Evolutionary conservation across 2,797 vertebrate genomes (phyloP).

Genomic region (Crocodylus rhombifer): DNA sequence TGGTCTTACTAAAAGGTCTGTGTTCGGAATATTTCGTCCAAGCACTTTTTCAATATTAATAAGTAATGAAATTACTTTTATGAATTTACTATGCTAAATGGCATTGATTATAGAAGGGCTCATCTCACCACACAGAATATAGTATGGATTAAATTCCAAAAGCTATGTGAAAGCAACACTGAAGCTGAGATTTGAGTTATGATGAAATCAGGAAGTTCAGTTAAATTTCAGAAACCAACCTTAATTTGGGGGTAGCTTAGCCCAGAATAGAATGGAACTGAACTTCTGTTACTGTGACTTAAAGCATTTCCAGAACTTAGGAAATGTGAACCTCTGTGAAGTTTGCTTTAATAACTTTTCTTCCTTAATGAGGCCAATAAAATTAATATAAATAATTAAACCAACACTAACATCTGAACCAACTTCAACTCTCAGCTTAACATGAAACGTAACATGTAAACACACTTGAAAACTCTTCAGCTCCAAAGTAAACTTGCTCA

Average conservation of each 20-base stretch:
- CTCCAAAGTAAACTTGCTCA: background rate
- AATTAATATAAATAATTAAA: background rate
- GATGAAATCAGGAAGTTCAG: background rate
- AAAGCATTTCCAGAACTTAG: background rate
- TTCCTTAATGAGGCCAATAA: background rate
- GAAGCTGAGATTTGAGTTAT: background rate
- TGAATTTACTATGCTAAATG: constrained; percentile 55
- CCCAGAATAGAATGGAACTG: background rate
- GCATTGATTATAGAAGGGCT: constrained; percentile 60
- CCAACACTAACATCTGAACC: background rate
- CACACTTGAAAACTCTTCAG: background rate
- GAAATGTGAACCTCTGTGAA: fast-evolving
- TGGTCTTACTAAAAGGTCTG: constrained; percentile 18
- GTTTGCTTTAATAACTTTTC: background rate
- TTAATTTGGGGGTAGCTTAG: background rate
- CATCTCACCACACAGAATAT: constrained; percentile 39
- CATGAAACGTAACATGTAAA: background rate
- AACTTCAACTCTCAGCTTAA: background rate
- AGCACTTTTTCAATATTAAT: constrained; percentile 65
- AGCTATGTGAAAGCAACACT: constrained; percentile 22
- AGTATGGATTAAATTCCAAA: constrained; percentile 6
- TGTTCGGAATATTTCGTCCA: constrained; percentile 50
- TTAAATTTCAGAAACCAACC: background rate
- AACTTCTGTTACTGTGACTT: background rate
- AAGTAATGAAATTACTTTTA: constrained; percentile 59